Base-by-base conservation (phyloP, 2,888 invertebrate genomes). In the Timema podura region DNA sequence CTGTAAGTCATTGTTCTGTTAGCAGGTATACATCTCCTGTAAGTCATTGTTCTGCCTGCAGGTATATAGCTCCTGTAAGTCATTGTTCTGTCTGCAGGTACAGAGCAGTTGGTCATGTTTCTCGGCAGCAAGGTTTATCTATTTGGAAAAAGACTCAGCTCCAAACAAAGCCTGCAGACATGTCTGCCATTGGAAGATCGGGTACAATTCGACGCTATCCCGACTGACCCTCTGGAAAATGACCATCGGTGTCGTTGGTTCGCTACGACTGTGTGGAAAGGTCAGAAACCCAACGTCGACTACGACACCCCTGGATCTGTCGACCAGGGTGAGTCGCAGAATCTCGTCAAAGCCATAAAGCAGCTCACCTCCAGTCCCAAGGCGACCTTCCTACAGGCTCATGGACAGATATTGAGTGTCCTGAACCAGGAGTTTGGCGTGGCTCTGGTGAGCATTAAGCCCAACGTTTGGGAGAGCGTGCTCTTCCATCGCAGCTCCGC, bases 201-300 rank as follows among this genome's bases (percentile, higher is more conserved):
- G 13, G 64, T 78, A 13, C 68, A 67, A 46, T 77, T 77, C 49
- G 78, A 79, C 69, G 78, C 78, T 6, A 73, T 79, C 44, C 79
- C 78, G 11, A 77, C 76, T 46, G 74, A 78, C 8, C 68, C 75
- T 2, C 73, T 72, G 44, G 78, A 77, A 70, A 77, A 77, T 68
- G 71, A 73, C 6, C 71, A 73, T 9, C 45, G 73, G 5, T 77
- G 76, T 68, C 30, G 71, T 3, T 78, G 76, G 76, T 77, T 78
- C 69, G 78, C 78, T 7, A 77, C 76, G 0, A 72, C 75, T 48
- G 77, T 75, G 6, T 77, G 75, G 70, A 75, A 73, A 68, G 78
- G 77, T 0, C 73, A 75, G 72, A 72, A 74, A 45, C 77, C 78
- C 13, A 65, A 74, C 10, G 16, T 15, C 7, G 68, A 68, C 0